Base-by-base conservation (phyloP, 2,888 invertebrate genomes). In the Parnassius mnemosyne region DNA sequence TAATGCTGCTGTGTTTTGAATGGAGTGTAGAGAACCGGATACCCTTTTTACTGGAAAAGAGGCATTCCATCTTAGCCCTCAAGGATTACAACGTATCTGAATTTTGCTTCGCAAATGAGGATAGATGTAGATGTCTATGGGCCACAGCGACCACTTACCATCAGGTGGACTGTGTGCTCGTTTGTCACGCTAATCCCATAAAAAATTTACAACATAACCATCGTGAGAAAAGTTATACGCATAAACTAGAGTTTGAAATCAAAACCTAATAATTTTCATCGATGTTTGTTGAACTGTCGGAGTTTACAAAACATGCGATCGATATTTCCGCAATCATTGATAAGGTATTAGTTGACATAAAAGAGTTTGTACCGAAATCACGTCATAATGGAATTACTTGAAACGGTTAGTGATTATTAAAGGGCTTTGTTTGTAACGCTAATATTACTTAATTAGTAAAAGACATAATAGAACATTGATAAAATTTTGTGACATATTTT, bases 361-460 rank as follows among this genome's bases (percentile, higher is more conserved):
- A 41, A 46, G 3, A n/a, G 41, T 54, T n/a, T 16, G 12, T n/a
- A 9, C 13, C 41, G 47, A 47, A 16, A 41, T 46, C 47, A 53
- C 25, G 43, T 51, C 57, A 53, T 34, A 51, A 66, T 66, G 66
- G 59, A 63, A 61, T 54, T 66, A 61, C 54, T 65, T n/a, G 65
- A 65, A 63, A 66, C 57, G 65, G 66, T 65, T 44, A 34, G 64
- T 58, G 42, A 16, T 51, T 25, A 20, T 25, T 41, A 46, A 41
- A 41, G 11, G 16, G 42, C 25, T 34, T 34, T 51, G 7, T 44
- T 60, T n/a, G 16, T 43, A 44, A 46, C n/a, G 10, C 3, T 44
- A n/a, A 25, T 1, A 50, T 50, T 50, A 54, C 9, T 3, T 11
- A 47, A n/a, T 7, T 42, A 34, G 10, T 53, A 53, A 2, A 53